A percentile compares a stretch with the other conserved stretches of the same genome.
Conservation (phyloP, 2,888 invertebrate genomes). For the Cephalotes varians region DNA sequence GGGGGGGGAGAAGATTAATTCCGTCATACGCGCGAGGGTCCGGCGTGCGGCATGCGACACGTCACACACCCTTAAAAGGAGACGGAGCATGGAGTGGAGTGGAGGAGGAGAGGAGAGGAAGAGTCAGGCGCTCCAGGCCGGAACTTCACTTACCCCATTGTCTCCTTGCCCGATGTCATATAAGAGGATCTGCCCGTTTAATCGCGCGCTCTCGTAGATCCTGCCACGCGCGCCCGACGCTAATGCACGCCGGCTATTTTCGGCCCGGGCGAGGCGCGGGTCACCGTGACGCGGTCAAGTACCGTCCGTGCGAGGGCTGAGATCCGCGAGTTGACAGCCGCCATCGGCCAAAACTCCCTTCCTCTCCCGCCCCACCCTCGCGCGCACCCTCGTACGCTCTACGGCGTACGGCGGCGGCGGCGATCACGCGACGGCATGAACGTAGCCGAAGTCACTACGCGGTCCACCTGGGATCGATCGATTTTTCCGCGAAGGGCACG, state of each 20-base stretch:
- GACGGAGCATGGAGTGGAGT: constrained; percentile 60
- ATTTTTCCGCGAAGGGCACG: constrained; percentile 75
- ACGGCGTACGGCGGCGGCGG: constrained; percentile 67
- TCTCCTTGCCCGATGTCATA: constrained; percentile 94
- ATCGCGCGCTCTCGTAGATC: constrained; percentile 78
- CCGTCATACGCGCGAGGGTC: constrained; percentile 35
- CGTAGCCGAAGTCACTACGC: constrained; percentile 74
- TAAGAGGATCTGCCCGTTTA: constrained; percentile 75
- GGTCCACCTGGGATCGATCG: constrained; percentile 80
- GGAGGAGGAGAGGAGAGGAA: neutral
- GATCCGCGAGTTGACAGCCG: constrained; percentile 83
- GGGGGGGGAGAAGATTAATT: constrained; percentile 54
- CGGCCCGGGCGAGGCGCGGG: constrained; percentile 31
- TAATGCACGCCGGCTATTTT: constrained; percentile 43
- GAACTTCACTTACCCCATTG: constrained; percentile 90
- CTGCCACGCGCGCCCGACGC: constrained; percentile 62
- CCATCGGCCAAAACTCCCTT: constrained; percentile 75
- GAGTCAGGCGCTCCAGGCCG: neutral
- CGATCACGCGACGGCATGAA: constrained; percentile 79
- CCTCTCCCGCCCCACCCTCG: neutral
- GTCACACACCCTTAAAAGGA: constrained; percentile 82
- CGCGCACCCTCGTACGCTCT: constrained; percentile 16
- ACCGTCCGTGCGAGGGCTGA: constrained; percentile 62
- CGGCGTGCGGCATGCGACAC: constrained; percentile 58
- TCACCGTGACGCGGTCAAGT: constrained; percentile 47